Percentiles rank a stretch among this genome's conserved stretches.
Evolutionary conservation across 2,113 vertebrate species (phyloP).

Genomic region (Sceloporus tristichus): DNA sequence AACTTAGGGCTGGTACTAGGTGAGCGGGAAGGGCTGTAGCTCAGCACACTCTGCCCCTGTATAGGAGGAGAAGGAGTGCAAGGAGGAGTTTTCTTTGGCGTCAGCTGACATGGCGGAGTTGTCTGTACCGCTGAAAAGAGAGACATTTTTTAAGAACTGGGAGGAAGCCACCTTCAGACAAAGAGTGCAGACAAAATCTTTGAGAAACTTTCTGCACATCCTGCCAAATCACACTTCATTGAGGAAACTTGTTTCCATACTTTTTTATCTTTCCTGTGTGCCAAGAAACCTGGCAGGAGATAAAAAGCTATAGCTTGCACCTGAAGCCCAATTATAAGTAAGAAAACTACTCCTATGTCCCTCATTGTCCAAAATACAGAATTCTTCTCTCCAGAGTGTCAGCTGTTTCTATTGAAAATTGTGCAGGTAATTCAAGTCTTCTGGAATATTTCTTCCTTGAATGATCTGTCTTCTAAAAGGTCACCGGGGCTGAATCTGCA

Average conservation of each 20-base stretch:
- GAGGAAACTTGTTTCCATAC: not conserved
- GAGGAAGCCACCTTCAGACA: not conserved
- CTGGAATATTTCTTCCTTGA: not conserved
- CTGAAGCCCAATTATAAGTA: not conserved
- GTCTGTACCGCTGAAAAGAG: constrained; percentile 81
- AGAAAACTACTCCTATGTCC: not conserved
- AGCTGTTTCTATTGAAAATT: no score
- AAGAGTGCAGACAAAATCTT: not conserved
- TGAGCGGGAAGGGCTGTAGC: constrained; percentile 91
- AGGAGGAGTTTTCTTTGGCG: constrained; percentile 80
- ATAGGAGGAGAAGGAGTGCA: constrained; percentile 81
- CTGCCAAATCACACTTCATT: not conserved
- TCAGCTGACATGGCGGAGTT: constrained; percentile 80
- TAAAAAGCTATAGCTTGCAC: not conserved
- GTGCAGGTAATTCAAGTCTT: not conserved
- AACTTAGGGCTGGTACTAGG: constrained; percentile 91
- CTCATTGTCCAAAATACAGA: no score
- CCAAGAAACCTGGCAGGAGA: not conserved
- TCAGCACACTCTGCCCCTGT: constrained; percentile 94
- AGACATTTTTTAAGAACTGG: not conserved
- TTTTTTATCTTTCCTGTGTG: not conserved
- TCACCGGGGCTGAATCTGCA: no score
- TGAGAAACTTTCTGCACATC: not conserved
- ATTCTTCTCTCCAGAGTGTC: no score
- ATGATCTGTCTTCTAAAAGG: not conserved